Conservation (phyloP, 2,797 vertebrate genomes). For the Sebastes itinus region DNA sequence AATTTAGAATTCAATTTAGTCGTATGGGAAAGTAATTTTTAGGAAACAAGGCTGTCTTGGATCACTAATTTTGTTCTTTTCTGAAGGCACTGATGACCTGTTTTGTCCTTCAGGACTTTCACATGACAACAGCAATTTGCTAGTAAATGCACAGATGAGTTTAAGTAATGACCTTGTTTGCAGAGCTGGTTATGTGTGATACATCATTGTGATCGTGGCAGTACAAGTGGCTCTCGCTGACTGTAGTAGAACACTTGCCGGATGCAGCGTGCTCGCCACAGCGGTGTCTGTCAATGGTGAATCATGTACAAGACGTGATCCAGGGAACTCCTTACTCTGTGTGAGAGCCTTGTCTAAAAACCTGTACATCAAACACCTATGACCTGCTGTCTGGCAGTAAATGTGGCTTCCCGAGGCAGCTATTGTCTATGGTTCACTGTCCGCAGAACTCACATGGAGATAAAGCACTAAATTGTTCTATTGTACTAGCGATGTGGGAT, state of each 20-base stretch:
- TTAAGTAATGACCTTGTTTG: slow-evolving; percentile 4
- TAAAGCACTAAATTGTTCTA: slow-evolving; percentile 52
- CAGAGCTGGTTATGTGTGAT: not conserved
- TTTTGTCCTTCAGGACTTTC: not conserved
- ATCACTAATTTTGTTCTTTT: not conserved
- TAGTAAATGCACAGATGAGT: not conserved
- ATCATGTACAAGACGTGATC: slow-evolving; percentile 20
- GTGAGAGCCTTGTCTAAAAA: slow-evolving; percentile 35
- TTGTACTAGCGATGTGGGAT: slow-evolving; percentile 36
- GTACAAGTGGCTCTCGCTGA: not conserved
- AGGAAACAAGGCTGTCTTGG: not conserved
- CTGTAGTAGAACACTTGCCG: not conserved
- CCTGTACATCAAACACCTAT: slow-evolving; percentile 36
- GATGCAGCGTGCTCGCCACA: not conserved
- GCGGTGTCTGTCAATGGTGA: not conserved
- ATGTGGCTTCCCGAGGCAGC: slow-evolving; percentile 20
- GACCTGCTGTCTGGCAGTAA: slow-evolving; percentile 41
- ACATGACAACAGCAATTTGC: not conserved
- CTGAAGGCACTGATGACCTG: not conserved
- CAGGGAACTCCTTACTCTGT: slow-evolving; percentile 10
- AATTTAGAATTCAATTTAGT: not conserved
- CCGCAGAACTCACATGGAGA: slow-evolving; percentile 38
- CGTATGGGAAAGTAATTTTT: not conserved
- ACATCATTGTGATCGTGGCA: not conserved
- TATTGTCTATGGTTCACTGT: slow-evolving; percentile 48